Conservation (phyloP, 2,888 invertebrate species). For the Meloe dianella region DNA sequence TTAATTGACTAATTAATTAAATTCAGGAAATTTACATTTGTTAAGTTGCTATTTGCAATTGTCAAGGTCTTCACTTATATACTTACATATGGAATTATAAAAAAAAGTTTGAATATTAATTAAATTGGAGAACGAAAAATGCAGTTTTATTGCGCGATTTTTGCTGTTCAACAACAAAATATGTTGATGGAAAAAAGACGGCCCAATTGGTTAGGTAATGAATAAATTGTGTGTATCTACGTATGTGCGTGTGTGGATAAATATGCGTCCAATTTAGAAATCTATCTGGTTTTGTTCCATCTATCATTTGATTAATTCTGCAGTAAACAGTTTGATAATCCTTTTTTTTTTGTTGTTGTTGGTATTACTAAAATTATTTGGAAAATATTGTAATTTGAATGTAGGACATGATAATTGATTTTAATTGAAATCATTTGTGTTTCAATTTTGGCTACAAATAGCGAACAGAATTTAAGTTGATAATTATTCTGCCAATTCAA, state of each 20-base stretch:
- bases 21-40: not conserved
- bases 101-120: not conserved
- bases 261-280: not conserved
- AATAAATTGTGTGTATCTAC: not conserved
- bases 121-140: not conserved
- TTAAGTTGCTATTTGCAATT: not conserved
- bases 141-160: not conserved
- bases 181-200: not conserved
- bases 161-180: not conserved
- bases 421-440: constrained; percentile 2
- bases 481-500: not conserved
- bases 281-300: not conserved
- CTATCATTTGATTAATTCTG: not conserved
- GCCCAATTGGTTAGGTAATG: not conserved
- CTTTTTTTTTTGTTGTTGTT: too few relatives aligned
- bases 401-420: constrained; percentile 1
- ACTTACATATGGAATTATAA: not conserved
- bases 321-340: not conserved
- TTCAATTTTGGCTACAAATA: not conserved
- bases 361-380: not conserved
- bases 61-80: not conserved
- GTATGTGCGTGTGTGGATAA: not conserved
- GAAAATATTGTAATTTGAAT: not conserved
- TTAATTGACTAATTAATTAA: not conserved
- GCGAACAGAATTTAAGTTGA: not conserved